A percentile compares a stretch with the other conserved stretches of the same genome.
Evolutionary conservation across 2,113 vertebrate species (phyloP).

Genomic region (Solea solea): DNA sequence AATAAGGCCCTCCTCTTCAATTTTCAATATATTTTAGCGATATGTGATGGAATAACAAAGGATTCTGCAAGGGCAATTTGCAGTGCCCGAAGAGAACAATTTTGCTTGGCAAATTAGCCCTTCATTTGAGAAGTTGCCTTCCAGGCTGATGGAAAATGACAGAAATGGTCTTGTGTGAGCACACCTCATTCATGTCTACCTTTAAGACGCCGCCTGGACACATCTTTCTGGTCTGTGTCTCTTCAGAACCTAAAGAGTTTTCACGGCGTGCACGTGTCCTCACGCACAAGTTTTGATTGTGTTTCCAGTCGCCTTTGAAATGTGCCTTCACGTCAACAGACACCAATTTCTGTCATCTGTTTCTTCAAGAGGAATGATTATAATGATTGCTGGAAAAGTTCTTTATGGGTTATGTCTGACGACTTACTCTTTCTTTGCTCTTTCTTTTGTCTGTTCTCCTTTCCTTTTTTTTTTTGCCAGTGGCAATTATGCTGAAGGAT

Average conservation of each 20-base stretch:
- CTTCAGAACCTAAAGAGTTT: constrained; percentile 10
- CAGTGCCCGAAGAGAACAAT: constrained; percentile 40
- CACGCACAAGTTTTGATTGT: not conserved
- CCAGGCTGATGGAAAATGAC: constrained; percentile 31
- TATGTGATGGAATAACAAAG: constrained; percentile 61
- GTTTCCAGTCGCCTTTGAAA: not conserved
- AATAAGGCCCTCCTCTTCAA: constrained; percentile 12
- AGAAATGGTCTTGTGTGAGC: constrained; percentile 23
- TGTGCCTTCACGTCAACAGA: constrained; percentile 11
- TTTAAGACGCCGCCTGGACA: constrained; percentile 26
- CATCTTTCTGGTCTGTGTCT: constrained; percentile 8
- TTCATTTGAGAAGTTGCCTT: constrained; percentile 52
- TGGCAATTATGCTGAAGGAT: constrained; percentile 94
- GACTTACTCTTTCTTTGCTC: not conserved
- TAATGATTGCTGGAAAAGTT: constrained; percentile 5
- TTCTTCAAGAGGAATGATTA: constrained; percentile 13
- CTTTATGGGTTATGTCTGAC: constrained; percentile 6
- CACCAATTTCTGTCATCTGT: not conserved
- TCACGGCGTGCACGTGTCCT: not conserved
- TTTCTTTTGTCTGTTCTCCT: constrained; percentile 26
- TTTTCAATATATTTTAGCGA: constrained; percentile 33
- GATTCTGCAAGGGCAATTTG: constrained; percentile 47
- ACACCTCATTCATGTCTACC: constrained; percentile 19
- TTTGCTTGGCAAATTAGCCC: constrained; percentile 53
- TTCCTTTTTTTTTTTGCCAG: constrained; percentile 71